A percentile compares a stretch with the other conserved stretches of the same genome.
These are phyloP conservation scores for Nycticryphes semicollaris DNA, from an alignment of 2,113 vertebrate genomes.

Conservation along the genomic window DNA sequence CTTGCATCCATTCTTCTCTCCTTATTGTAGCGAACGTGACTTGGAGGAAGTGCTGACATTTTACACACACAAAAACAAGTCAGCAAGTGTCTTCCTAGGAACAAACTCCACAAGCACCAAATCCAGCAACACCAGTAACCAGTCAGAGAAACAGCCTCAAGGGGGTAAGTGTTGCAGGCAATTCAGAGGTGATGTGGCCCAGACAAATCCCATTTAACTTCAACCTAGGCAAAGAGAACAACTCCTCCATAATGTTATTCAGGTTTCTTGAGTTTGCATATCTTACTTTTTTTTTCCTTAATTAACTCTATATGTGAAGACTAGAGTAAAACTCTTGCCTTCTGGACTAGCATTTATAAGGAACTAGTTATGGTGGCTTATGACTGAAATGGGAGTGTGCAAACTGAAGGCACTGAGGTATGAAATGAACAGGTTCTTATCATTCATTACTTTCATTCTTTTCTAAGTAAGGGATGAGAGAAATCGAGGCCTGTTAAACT, in stretches of 20 bases:
- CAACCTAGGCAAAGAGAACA: not conserved
- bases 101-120: slow-evolving; percentile 73
- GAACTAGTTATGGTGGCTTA: not conserved
- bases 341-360: not conserved
- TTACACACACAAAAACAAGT: slow-evolving; percentile 94
- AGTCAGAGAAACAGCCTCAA: slow-evolving; percentile 58
- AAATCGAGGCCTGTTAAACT: not conserved
- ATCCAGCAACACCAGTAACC: slow-evolving; percentile 48
- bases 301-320: not conserved
- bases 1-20: not conserved
- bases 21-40: slow-evolving; percentile 86
- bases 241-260: not conserved
- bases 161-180: slow-evolving; percentile 75
- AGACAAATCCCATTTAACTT: not conserved
- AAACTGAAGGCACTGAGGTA: not conserved
- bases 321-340: not conserved
- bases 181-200: not conserved
- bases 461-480: not conserved
- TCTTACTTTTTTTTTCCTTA: not conserved
- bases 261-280: not conserved
- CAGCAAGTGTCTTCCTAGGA: slow-evolving; percentile 89
- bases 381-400: not conserved
- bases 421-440: not conserved
- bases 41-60: slow-evolving; percentile 94
- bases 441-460: not conserved